A percentile compares a stretch with the other conserved stretches of the same genome.
Evolutionary conservation across 2,888 invertebrate species (phyloP).

Genomic region (Papilio protenor): DNA sequence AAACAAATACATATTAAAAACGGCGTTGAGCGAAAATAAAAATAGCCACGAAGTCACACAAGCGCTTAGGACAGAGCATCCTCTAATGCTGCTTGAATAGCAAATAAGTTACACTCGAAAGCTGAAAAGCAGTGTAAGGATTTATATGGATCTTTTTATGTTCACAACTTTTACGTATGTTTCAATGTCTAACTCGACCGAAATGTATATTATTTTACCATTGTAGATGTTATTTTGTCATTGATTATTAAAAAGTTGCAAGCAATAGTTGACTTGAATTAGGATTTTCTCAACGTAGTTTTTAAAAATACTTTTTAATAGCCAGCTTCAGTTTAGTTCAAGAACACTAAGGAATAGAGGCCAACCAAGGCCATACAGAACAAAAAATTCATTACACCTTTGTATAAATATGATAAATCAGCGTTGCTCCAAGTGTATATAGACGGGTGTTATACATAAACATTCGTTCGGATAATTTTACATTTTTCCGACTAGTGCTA

Average conservation of each 20-base stretch:
- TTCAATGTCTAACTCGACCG: slow-evolving; percentile 14
- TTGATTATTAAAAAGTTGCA: background rate
- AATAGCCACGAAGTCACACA: slow-evolving; percentile 38
- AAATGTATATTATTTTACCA: background rate
- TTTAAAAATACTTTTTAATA: background rate
- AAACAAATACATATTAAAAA: background rate
- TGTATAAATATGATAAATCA: background rate
- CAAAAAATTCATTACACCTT: background rate
- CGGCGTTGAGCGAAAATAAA: slow-evolving; percentile 44
- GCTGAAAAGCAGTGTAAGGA: slow-evolving; percentile 47
- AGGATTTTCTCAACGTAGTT: background rate
- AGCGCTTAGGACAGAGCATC: slow-evolving; percentile 12
- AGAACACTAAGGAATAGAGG: background rate
- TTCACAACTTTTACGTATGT: slow-evolving; percentile 23
- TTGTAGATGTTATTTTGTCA: background rate
- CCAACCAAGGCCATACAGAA: slow-evolving; percentile 1
- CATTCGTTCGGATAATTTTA: background rate
- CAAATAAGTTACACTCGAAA: slow-evolving; percentile 49
- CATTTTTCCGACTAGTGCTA: no score
- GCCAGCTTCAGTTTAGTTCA: background rate
- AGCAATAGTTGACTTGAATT: background rate
- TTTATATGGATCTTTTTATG: slow-evolving; percentile 49
- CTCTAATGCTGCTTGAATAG: slow-evolving; percentile 49
- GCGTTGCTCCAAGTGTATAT: background rate
- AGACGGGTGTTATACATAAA: background rate